Evolutionary conservation across 2,797 vertebrate species (phyloP), one percentile per base, ranked within the genome.

Genomic region (Eleutherodactylus coqui): DNA sequence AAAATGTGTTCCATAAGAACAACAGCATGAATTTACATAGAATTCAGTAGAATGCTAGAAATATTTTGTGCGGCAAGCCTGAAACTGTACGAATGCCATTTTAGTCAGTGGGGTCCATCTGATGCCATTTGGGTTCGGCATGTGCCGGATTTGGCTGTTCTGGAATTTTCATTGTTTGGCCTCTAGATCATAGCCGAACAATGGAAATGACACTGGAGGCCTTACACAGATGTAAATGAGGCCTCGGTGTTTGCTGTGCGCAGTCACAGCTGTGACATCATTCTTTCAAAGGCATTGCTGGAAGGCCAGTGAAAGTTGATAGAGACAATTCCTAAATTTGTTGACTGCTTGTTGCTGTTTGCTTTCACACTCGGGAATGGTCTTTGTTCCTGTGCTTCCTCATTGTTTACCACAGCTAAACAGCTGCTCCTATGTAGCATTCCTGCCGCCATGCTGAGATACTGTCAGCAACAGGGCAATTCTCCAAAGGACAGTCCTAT

Each of bases 341-440:
- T 84, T 82, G 79, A 70, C 60, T 70, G 72, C 69, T 17, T 78
- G 82, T 67, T 79, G 51, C 53, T 87, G 86, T 87, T 87, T 84
- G 77, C 82, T 67, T 87, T 87, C 86, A 75, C 86, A 76, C 82
- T 84, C 58, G 58, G 55, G 49, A 79, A 43, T 69, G 75, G 85
- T 75, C 86, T 87, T 87, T 87, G 67, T 79, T 87, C 51, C 34
- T 69, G 53, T 45, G 34, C 51, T 16, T 76, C 21, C 78, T 84
- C 62, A 47, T 70, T 87, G 86, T 87, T 84, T 87, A 87, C 76
- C 69, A 49, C 76, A 67, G 43, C 77, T 53, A 87, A 85, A 85
- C 86, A 87, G 77, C 77, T 87, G 86, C 82, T 87, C 34, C 75
- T 80, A 76, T 81, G 64, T 84, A 55, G 70, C 86, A 85, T 87